Base-by-base conservation (phyloP, 2,113 vertebrate genomes). In the Rhipidura dahli region DNA sequence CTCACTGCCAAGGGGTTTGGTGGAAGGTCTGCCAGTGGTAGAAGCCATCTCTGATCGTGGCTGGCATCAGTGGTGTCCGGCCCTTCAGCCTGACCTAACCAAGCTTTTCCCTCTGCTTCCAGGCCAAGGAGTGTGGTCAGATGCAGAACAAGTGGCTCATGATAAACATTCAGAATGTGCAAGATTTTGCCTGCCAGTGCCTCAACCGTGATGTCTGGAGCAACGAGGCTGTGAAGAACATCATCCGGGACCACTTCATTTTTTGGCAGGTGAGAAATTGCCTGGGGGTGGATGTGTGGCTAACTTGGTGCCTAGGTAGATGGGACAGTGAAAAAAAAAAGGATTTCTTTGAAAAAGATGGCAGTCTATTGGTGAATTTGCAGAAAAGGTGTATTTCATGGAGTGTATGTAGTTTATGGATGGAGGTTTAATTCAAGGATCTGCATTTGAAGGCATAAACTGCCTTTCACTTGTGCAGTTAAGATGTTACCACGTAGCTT, bases 101-200 rank as follows among this genome's bases (percentile, higher is more conserved):
- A 87, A 54, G 66, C 19, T 95, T 86, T 93, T 92, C 37, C 93
- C 83, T 97, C 84, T 80, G 61, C 70, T 95, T 96, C 24, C 69
- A 99, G 99, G 99, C 99, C 75, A 99, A 99, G 97, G 99, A 99
- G 83, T 99, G 99, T 71, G 99, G 99, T 73, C 99, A 99, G 97
- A 98, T 99, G 97, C 99, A 99, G 97, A 99, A 99, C 98, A 99
- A 99, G 65, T 99, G 99, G 99, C 98, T 99, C 61, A 99, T 99
- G 99, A 99, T 99, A 97, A 99, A 99, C 97, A 99, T 99, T 89
- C 99, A 99, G 89, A 99, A 99, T 13, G 99, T 99, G 65, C 99
- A 99, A 91, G 99, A 99, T 93, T 99, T 99, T 70, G 99, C 99
- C 59, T 99, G 99, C 94, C 99, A 99, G 96, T 99, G 99, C 96